A percentile compares a stretch with the other conserved stretches of the same genome.
Conservation (phyloP, 1,140 invertebrate genomes). For the Lethrus apterus region DNA sequence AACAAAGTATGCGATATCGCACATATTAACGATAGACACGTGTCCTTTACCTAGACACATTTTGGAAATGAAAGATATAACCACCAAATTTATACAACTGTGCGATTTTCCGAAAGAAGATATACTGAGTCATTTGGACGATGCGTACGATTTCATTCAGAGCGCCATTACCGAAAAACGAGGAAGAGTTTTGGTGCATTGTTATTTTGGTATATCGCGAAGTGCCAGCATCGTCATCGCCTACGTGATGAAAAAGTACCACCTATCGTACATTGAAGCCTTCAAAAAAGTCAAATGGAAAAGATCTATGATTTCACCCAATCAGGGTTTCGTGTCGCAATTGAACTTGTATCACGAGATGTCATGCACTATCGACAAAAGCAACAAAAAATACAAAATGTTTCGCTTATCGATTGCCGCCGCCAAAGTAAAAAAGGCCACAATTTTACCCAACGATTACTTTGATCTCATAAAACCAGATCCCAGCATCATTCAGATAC, state of each 20-base stretch:
- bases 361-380: slow-evolving; percentile 62
- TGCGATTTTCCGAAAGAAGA: slow-evolving; percentile 77
- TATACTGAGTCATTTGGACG: slow-evolving; percentile 67
- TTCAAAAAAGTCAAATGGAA: slow-evolving; percentile 44
- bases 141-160: slow-evolving; percentile 65
- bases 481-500: slow-evolving; percentile 63
- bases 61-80: slow-evolving; percentile 55
- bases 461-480: slow-evolving; percentile 70
- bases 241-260: slow-evolving; percentile 76
- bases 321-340: slow-evolving; percentile 58
- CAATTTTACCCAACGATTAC: slow-evolving; percentile 71
- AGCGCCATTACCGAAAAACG: slow-evolving; percentile 45
- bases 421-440: slow-evolving; percentile 73
- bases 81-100: slow-evolving; percentile 69
- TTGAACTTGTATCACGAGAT: slow-evolving; percentile 70
- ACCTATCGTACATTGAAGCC: slow-evolving; percentile 62
- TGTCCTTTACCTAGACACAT: slow-evolving; percentile 71
- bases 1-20: slow-evolving; percentile 57
- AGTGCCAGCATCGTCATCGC: slow-evolving; percentile 77
- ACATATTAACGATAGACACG: slow-evolving; percentile 74
- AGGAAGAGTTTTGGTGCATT: slow-evolving; percentile 68
- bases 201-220: slow-evolving; percentile 80
- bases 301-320: slow-evolving; percentile 28
- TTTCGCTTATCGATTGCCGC: slow-evolving; percentile 69
- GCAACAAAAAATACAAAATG: slow-evolving; percentile 65